A percentile compares a stretch with the other conserved stretches of the same genome.
These are phyloP conservation scores for Trichacis sp. DNA, from an alignment of 2,888 invertebrate species.

Conservation along the genomic window DNA sequence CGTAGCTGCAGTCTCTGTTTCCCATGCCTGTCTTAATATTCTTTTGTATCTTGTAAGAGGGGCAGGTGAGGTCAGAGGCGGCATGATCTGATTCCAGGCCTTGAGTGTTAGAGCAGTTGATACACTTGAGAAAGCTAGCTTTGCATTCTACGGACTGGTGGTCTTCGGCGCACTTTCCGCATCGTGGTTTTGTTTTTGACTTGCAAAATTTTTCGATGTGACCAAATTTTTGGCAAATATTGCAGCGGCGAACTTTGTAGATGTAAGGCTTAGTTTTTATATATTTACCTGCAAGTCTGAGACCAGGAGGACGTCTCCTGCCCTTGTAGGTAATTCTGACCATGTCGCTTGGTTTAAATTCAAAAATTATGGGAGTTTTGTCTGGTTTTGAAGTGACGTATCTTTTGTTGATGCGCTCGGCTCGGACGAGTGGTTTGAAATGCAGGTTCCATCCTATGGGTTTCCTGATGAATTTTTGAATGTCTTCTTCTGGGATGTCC, in stretches of 20 bases:
- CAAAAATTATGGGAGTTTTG: too few species aligned
- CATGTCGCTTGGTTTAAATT: too few species aligned
- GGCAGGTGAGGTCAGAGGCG: neutral
- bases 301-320: neutral
- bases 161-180: neutral
- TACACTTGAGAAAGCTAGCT: neutral
- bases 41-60: neutral
- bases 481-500: neutral
- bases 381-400: neutral
- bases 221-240: conserved; percentile 5
- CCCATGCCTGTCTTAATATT: neutral
- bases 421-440: too few species aligned
- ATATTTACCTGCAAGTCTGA: neutral
- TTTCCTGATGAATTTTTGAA: neutral
- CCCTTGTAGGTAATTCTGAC: neutral
- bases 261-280: neutral
- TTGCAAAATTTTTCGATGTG: conserved; percentile 2
- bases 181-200: neutral
- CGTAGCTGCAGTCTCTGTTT: neutral
- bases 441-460: neutral
- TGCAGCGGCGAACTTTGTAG: neutral
- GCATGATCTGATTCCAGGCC: neutral
- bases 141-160: neutral
- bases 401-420: neutral
- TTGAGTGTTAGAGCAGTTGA: neutral